Conservation (phyloP, 2,113 vertebrate genomes). For the Phylloscopus whistleri region DNA sequence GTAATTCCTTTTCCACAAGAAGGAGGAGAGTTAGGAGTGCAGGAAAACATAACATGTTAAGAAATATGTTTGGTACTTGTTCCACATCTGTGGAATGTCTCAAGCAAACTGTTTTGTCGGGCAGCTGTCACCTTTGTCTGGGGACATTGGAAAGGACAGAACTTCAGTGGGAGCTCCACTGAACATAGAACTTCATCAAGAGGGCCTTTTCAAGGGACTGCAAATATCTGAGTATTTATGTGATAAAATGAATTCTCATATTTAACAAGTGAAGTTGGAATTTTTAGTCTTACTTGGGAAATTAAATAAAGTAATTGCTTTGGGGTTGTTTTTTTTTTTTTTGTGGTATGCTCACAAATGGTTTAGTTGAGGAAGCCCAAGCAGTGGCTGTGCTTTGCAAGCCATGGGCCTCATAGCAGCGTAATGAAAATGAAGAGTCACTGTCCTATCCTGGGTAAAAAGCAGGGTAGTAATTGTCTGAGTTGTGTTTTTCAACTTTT, state of each 20-base stretch:
- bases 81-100: background rate
- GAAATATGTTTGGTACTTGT: rapidly evolving
- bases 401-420: background rate
- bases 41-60: background rate
- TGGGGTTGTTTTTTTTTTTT: rapidly evolving
- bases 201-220: background rate
- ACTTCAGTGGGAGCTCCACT: background rate
- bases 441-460: background rate
- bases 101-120: background rate
- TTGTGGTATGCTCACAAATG: background rate
- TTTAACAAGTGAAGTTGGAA: background rate
- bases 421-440: background rate
- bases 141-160: background rate
- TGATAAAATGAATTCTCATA: background rate
- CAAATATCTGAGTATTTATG: background rate
- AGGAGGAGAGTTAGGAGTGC: background rate
- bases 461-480: no score
- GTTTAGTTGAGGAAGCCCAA: background rate
- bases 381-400: background rate
- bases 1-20: background rate
- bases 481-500: background rate
- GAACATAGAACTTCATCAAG: background rate
- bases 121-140: background rate
- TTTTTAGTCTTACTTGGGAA: background rate
- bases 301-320: background rate